Evolutionary conservation across 1,140 invertebrate genomes (phyloP), one percentile per base, ranked within the genome.

Genomic region (Dinoponera quadriceps): DNA sequence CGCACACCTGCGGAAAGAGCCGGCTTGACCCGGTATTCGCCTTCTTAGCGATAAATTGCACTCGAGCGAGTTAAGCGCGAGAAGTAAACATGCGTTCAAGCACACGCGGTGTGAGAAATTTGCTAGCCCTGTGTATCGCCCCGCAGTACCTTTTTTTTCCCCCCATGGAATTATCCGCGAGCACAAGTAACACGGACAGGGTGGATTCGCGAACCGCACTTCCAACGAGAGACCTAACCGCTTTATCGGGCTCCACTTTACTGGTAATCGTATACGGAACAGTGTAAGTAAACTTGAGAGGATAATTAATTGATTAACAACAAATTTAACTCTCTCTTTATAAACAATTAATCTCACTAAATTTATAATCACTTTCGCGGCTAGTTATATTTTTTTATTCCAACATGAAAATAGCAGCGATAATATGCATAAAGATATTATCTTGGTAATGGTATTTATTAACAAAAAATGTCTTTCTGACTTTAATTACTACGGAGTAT

Each of bases 41-140:
- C 33, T 57, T 29, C 38, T 80, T 48, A 59, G 38, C 29, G 49
- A 69, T 80, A 57, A 80, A 57, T 80, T 69, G 51, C 63, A 55
- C 75, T 69, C 22, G 33, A 55, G 29, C n/a, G 18, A 55, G 33
- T 55, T 57, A 38, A 69, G 49, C 63, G 22, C 22, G 49, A 27
- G 25, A n/a, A n/a, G 18, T 59, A 80, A 57, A 71, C 54, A 57
- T 13, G 22, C 29, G 51, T 5, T 80, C 48, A 59, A 80, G 60
- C 27, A 63, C 60, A 57, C 55, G 51, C 51, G 33, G 11, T 68
- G 48, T 55, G 62, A 54, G 62, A 55, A 78, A 44, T 65, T 51
- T 75, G 33, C 73, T 33, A 75, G 49, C 33, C n/a, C n/a, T 5
- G 63, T 14, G 22, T 25, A 78, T 57, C 75, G 51, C 68, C 29